Evolutionary conservation across 2,888 invertebrate species (phyloP).

Genomic region (Philopedon plagiatum): DNA sequence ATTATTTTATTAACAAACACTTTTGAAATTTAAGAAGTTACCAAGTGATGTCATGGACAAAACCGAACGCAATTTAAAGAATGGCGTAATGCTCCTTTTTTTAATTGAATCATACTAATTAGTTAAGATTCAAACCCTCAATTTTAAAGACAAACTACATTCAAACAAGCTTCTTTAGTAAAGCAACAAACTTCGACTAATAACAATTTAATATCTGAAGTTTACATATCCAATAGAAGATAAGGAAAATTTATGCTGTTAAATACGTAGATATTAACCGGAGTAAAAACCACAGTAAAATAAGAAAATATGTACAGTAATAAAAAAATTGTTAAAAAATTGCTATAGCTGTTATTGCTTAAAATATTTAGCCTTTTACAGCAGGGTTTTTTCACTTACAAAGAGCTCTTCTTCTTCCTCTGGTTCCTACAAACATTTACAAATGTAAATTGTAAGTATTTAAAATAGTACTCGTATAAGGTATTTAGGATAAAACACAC

Average conservation of each 20-base stretch:
- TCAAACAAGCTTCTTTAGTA: too few relatives aligned
- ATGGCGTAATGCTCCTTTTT: too few relatives aligned
- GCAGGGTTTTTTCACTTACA: constrained; percentile 32
- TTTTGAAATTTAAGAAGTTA: too few relatives aligned
- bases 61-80: too few relatives aligned
- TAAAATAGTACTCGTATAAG: neutral
- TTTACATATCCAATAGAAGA: neutral
- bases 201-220: neutral
- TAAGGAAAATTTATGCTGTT: neutral
- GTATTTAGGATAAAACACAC: too few relatives aligned
- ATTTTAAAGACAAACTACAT: too few relatives aligned
- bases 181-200: neutral
- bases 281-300: neutral
- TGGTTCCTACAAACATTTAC: constrained; percentile 40
- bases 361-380: neutral
- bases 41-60: too few relatives aligned
- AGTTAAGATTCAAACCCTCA: too few relatives aligned
- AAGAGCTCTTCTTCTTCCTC: constrained; percentile 36
- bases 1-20: too few relatives aligned
- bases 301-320: neutral
- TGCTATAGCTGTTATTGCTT: neutral
- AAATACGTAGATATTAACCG: neutral
- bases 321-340: neutral
- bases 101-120: too few relatives aligned
- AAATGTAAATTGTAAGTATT: constrained; percentile 3